Percentiles rank a stretch among this genome's conserved stretches.
phyloP scores from a whole-genome alignment of 2,113 vertebrate genomes.

The Centropus unirufus region DNA sequence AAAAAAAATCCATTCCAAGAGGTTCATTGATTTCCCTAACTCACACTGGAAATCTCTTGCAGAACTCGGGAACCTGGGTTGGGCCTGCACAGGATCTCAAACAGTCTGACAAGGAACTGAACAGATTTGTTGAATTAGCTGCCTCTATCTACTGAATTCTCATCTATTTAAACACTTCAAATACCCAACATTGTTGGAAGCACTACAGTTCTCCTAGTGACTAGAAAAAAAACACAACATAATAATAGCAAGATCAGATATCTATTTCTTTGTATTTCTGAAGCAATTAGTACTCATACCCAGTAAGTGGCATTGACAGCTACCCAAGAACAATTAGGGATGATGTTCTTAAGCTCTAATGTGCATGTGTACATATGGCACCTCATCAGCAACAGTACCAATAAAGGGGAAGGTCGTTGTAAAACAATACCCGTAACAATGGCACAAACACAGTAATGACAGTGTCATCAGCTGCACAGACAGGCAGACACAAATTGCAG shows the following conservation, averaged over 20 bases:
- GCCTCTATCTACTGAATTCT: not conserved
- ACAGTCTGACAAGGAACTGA: constrained; percentile 7
- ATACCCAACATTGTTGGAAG: not conserved
- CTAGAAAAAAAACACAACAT: not conserved
- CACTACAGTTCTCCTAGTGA: not conserved
- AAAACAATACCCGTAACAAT: constrained; percentile 28
- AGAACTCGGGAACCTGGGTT: not conserved
- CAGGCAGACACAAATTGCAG: constrained; percentile 30
- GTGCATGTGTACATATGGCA: constrained; percentile 55
- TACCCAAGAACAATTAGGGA: constrained; percentile 48
- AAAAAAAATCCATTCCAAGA: not conserved
- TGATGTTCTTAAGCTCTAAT: constrained; percentile 39
- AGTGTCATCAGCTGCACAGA: constrained; percentile 47
- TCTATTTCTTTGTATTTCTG: constrained; percentile 39
- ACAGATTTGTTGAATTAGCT: not conserved
- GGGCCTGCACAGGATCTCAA: not conserved
- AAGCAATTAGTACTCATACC: constrained; percentile 34
- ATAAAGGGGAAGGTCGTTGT: constrained; percentile 37
- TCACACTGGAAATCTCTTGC: not conserved
- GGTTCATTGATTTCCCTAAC: not conserved
- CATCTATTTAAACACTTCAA: constrained; percentile 14
- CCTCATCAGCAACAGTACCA: constrained; percentile 34
- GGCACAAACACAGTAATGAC: not conserved
- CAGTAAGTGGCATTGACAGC: constrained; percentile 35
- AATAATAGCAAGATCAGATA: constrained; percentile 21